A percentile compares a stretch with the other conserved stretches of the same genome.
Conservation (phyloP, 1,140 invertebrate species). For the Leptinotarsa undecemlineata region DNA sequence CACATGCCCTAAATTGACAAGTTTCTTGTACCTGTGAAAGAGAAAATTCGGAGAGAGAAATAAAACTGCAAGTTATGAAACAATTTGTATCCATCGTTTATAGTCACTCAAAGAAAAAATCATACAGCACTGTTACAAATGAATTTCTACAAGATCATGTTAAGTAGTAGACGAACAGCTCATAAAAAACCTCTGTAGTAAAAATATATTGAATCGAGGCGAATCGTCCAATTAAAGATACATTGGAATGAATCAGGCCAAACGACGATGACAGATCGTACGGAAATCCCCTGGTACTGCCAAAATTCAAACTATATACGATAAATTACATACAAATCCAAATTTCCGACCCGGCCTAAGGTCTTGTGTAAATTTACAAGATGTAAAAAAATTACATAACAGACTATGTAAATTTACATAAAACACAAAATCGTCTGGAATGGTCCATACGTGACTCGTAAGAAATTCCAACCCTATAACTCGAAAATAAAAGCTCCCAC, state of each 20-base stretch:
- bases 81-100: slow-evolving; percentile 54
- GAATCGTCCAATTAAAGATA: slow-evolving; percentile 34
- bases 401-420: too few species aligned
- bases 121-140: slow-evolving; percentile 53
- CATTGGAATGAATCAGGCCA: slow-evolving; percentile 46
- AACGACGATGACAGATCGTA: slow-evolving; percentile 38
- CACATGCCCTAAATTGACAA: too few species aligned
- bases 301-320: slow-evolving; percentile 1
- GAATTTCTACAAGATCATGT: slow-evolving; percentile 45
- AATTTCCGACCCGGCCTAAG: too few species aligned
- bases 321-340: too few species aligned
- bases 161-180: slow-evolving; percentile 45
- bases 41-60: slow-evolving; percentile 22
- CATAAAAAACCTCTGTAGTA: slow-evolving; percentile 35
- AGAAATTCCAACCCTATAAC: too few species aligned
- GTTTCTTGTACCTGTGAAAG: too few species aligned
- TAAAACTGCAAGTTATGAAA: slow-evolving; percentile 49
- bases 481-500: too few species aligned
- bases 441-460: too few species aligned
- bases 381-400: too few species aligned
- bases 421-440: too few species aligned
- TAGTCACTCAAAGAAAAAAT: slow-evolving; percentile 52
- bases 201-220: slow-evolving; percentile 42
- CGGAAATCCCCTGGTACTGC: slow-evolving; percentile 31
- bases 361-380: too few species aligned